These are phyloP conservation scores for Acanthoscelides obtectus DNA, from an alignment of 2,888 invertebrate species.

Conservation along the genomic window DNA sequence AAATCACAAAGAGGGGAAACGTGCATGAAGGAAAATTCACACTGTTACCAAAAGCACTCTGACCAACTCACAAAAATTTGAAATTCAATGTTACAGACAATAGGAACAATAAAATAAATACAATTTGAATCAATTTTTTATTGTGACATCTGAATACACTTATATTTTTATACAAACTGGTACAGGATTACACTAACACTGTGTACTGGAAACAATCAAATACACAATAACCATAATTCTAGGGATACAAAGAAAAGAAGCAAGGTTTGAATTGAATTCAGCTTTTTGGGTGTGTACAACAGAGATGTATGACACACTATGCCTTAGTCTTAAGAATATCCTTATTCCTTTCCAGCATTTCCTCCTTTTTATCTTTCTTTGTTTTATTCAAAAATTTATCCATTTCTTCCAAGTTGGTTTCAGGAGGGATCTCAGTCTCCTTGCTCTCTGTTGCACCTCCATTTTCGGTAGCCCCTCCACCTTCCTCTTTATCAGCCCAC, in stretches of 20 bases:
- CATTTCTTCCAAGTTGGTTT: slow-evolving; percentile 52
- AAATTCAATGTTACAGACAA: too few species aligned
- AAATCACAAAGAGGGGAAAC: too few species aligned
- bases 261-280: background rate
- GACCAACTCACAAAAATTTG: too few species aligned
- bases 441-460: slow-evolving; percentile 1
- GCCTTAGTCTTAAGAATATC: slow-evolving; percentile 45
- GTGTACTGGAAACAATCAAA: background rate
- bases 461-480: slow-evolving; percentile 3
- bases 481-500: slow-evolving; percentile 59
- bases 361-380: slow-evolving; percentile 56
- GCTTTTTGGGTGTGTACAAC: background rate
- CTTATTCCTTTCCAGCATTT: slow-evolving; percentile 53
- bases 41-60: too few species aligned
- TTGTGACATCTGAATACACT: background rate
- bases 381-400: slow-evolving; percentile 55
- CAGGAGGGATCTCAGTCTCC: slow-evolving; percentile 34
- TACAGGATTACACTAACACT: background rate
- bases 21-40: too few species aligned
- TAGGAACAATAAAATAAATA: too few species aligned
- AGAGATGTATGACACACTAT: slow-evolving; percentile 7
- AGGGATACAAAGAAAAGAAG: background rate
- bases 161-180: background rate
- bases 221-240: background rate
- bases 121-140: background rate